phyloP scores from a whole-genome alignment of 2,113 vertebrate genomes.

The Ramphastos sulfuratus region DNA sequence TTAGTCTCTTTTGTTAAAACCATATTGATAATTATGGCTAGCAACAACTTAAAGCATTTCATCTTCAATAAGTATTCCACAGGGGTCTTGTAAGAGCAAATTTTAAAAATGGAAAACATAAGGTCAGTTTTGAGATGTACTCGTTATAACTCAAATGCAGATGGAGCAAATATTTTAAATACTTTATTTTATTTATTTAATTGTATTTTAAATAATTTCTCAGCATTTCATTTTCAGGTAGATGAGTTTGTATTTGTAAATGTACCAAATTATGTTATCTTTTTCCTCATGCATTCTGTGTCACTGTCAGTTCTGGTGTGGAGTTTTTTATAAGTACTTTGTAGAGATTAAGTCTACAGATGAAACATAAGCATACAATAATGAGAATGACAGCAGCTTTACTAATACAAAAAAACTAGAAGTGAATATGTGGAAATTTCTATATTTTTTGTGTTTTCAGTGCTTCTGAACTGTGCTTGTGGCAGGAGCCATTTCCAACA shows the following conservation, averaged over 20 bases:
- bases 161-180: not conserved
- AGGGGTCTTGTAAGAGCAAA: not conserved
- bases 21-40: not conserved
- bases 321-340: not conserved
- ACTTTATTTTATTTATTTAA: too few relatives aligned
- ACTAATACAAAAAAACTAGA: not conserved
- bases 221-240: not conserved
- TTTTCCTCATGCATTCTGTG: not conserved
- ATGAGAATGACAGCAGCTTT: not conserved
- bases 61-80: not conserved
- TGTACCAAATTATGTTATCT: not conserved
- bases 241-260: not conserved
- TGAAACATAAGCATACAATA: not conserved
- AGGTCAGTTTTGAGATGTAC: not conserved
- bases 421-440: not conserved
- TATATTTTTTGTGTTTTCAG: not conserved
- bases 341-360: not conserved
- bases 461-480: not conserved
- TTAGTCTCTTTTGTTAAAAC: not conserved
- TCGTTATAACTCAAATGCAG: not conserved
- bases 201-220: not conserved
- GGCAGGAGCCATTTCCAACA: not conserved
- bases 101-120: not conserved
- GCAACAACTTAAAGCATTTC: not conserved
- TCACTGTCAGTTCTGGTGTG: not conserved